These are phyloP conservation scores for Polyergus mexicanus DNA, from an alignment of 1,140 invertebrate genomes.

Conservation along the genomic window DNA sequence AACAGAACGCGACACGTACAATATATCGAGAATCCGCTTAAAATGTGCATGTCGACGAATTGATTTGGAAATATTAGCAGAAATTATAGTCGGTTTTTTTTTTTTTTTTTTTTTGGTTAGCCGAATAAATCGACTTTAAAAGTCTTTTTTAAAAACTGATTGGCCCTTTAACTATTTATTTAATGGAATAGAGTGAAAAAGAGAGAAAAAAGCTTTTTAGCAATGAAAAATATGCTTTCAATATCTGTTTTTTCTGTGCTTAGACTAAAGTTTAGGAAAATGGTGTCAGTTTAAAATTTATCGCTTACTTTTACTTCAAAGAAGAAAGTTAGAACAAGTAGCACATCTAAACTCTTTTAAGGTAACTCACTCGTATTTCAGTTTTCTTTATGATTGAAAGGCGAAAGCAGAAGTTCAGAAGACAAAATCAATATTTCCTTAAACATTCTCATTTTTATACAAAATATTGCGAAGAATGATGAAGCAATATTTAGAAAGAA, in stretches of 20 bases:
- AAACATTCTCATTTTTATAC: conserved; percentile 1
- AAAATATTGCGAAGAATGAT: background rate
- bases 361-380: background rate
- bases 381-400: conserved; percentile 6
- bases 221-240: background rate
- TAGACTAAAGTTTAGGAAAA: conserved; percentile 9
- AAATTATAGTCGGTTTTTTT: conserved; percentile 27
- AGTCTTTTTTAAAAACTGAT: background rate
- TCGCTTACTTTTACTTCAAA: background rate
- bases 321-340: conserved; percentile 8
- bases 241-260: background rate
- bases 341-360: conserved; percentile 36
- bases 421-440: conserved; percentile 19
- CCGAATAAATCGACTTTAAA: conserved; percentile 21
- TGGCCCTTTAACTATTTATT: background rate
- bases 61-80: background rate
- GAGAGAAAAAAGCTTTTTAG: background rate
- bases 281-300: conserved; percentile 8
- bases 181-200: background rate
- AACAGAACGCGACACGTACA: background rate
- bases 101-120: background rate
- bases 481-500: too few species aligned
- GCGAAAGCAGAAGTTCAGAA: conserved; percentile 5
- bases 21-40: conserved; percentile 31
- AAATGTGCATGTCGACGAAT: conserved; percentile 10